phyloP scores from a whole-genome alignment of 2,797 vertebrate genomes.

The Macropus fuliginosus region DNA sequence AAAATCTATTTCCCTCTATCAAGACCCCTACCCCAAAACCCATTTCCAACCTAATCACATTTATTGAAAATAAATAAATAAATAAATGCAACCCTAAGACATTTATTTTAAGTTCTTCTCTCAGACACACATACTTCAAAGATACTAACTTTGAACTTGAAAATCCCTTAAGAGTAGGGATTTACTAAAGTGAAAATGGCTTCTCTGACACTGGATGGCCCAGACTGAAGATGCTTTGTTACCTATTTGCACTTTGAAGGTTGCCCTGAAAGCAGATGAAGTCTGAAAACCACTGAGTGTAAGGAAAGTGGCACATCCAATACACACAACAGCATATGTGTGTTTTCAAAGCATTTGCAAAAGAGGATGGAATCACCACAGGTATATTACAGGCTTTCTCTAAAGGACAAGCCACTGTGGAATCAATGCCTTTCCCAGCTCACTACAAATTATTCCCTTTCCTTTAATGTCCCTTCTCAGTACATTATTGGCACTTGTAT shows the following conservation, averaged over 20 bases:
- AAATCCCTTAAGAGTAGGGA: not conserved
- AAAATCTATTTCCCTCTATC: constrained; percentile 13
- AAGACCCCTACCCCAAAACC: not conserved
- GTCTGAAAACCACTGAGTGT: constrained; percentile 60
- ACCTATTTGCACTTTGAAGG: constrained; percentile 55
- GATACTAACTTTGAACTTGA: constrained; percentile 56
- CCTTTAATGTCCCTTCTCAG: constrained; percentile 60
- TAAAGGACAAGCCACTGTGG: constrained; percentile 57
- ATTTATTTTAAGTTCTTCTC: constrained; percentile 72
- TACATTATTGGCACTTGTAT: constrained; percentile 83
- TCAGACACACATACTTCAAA: constrained; percentile 62
- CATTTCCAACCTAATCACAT: not conserved
- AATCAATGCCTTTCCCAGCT: constrained; percentile 59
- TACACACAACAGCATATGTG: constrained; percentile 69
- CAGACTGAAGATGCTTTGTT: constrained; percentile 57
- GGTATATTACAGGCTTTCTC: constrained; percentile 60
- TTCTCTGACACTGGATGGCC: constrained; percentile 66
- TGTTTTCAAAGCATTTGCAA: constrained; percentile 68
- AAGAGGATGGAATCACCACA: constrained; percentile 65
- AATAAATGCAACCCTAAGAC: constrained; percentile 80
- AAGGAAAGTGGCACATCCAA: constrained; percentile 58
- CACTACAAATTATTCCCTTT: constrained; percentile 41
- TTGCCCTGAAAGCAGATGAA: constrained; percentile 48
- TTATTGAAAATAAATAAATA: constrained; percentile 84
- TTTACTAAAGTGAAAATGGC: constrained; percentile 36